phyloP scores from a whole-genome alignment of 2,797 vertebrate species.

The Huso huso region DNA sequence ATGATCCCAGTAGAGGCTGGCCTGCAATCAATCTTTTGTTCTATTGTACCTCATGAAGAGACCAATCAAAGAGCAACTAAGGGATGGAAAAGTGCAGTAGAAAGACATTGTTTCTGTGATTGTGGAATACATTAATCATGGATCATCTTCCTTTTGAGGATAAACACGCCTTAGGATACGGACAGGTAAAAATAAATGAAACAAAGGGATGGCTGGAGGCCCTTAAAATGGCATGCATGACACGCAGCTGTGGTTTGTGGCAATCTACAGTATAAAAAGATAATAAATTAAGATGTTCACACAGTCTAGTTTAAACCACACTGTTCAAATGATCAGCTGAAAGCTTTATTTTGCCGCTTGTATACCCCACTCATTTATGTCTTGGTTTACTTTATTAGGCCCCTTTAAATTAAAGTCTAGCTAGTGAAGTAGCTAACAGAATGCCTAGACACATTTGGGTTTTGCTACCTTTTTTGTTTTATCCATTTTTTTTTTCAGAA shows the following conservation, averaged over 20 bases:
- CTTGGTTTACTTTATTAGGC: neutral
- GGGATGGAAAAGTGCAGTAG: slow-evolving; percentile 33
- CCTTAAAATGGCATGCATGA: slow-evolving; percentile 5
- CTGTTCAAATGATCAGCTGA: neutral
- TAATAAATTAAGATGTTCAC: neutral
- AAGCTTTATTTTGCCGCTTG: neutral
- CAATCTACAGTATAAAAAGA: neutral
- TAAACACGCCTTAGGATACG: slow-evolving; percentile 29
- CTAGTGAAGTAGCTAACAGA: no score
- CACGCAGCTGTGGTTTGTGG: neutral
- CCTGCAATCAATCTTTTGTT: slow-evolving; percentile 43
- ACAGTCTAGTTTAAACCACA: neutral
- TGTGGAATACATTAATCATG: slow-evolving; percentile 55
- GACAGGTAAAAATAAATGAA: slow-evolving; percentile 25
- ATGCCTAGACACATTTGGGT: neutral
- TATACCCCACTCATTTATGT: neutral
- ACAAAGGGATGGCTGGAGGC: slow-evolving; percentile 18
- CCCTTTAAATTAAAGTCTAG: no score
- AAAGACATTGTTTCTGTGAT: slow-evolving; percentile 46
- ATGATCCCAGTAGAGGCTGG: slow-evolving; percentile 45
- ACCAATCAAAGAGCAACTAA: slow-evolving; percentile 42
- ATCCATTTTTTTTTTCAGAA: neutral
- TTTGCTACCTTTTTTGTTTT: neutral
- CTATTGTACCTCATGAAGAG: slow-evolving; percentile 35
- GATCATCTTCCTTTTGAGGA: slow-evolving; percentile 36